A percentile compares a stretch with the other conserved stretches of the same genome.
Evolutionary conservation across 1,140 invertebrate genomes (phyloP).

Genomic region (Neodiprion lecontei): DNA sequence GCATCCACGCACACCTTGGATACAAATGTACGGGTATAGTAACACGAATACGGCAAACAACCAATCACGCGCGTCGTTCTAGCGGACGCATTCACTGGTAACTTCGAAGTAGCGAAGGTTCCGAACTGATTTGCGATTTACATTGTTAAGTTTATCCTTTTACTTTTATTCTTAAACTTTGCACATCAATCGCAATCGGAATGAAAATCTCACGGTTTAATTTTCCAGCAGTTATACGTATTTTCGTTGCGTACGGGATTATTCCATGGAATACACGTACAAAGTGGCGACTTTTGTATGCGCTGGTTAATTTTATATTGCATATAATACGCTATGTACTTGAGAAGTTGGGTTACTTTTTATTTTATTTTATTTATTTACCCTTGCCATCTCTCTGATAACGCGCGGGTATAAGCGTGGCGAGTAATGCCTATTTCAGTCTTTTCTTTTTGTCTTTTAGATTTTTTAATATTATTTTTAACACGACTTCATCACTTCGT

Average conservation of each 20-base stretch:
- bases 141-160: too few relatives aligned
- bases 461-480: too few relatives aligned
- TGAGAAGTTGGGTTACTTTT: background rate
- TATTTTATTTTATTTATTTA: background rate
- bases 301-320: background rate
- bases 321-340: too few relatives aligned
- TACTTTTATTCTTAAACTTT: too few relatives aligned
- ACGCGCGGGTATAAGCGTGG: slow-evolving; percentile 11
- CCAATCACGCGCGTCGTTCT: background rate
- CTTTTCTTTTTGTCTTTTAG: too few relatives aligned
- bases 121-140: background rate
- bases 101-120: background rate
- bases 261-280: background rate
- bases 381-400: slow-evolving; percentile 13
- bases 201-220: too few relatives aligned
- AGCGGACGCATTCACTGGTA: slow-evolving; percentile 5
- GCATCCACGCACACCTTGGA: slow-evolving; percentile 8
- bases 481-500: too few relatives aligned
- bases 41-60: background rate
- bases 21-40: background rate
- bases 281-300: background rate
- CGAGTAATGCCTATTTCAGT: background rate
- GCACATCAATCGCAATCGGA: too few relatives aligned
- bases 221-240: too few relatives aligned
- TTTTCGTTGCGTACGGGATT: too few relatives aligned